Conservation (phyloP, 2,888 invertebrate genomes). For the Acanthosoma haemorrhoidale region DNA sequence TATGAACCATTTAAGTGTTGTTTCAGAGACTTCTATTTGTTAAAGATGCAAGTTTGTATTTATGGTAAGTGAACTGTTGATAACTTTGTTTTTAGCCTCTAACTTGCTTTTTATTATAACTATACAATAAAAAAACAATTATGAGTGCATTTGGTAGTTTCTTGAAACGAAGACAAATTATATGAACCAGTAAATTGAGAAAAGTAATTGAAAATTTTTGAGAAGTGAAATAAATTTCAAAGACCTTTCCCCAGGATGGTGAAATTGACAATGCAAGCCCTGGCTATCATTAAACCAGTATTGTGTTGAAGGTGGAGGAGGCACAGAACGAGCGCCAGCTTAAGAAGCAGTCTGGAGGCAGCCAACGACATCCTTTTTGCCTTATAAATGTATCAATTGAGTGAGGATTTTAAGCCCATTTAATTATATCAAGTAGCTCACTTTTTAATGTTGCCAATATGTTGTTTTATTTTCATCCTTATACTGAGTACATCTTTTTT, state of each 20-base stretch:
- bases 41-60: background rate
- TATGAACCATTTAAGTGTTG: slow-evolving; percentile 8
- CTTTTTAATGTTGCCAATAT: background rate
- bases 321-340: background rate
- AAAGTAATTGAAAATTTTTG: slow-evolving; percentile 4
- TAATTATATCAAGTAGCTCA: slow-evolving; percentile 7
- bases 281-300: background rate
- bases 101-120: background rate
- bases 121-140: too few species aligned
- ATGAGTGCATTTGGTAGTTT: background rate
- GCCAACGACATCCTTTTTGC: background rate
- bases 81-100: background rate
- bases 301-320: background rate
- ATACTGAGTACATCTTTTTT: background rate
- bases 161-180: background rate
- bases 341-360: background rate
- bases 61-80: background rate
- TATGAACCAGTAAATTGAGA: background rate
- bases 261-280: background rate
- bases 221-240: slow-evolving; percentile 14
- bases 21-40: slow-evolving; percentile 12
- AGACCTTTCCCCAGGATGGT: slow-evolving; percentile 10
- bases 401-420: slow-evolving; percentile 16
- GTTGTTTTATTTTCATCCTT: background rate
- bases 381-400: slow-evolving; percentile 16